phyloP scores from a whole-genome alignment of 2,797 vertebrate genomes.

The Sciaenops ocellatus region DNA sequence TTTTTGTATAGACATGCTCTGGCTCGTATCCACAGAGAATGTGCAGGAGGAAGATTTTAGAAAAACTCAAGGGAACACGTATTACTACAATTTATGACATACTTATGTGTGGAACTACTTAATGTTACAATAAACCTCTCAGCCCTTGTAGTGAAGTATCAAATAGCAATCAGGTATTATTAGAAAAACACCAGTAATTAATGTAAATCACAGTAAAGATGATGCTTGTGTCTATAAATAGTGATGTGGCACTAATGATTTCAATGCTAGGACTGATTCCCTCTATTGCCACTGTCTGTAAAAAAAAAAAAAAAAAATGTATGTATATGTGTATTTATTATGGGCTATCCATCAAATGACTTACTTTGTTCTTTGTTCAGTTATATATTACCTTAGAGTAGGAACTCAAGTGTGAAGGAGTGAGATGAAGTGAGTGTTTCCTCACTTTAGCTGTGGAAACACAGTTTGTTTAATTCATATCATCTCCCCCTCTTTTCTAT shows the following conservation, averaged over 20 bases:
- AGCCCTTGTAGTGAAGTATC: conserved; percentile 6
- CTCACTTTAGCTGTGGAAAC: neutral
- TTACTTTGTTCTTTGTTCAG: neutral
- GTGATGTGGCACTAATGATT: conserved; percentile 4
- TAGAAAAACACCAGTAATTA: neutral
- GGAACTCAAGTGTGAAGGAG: neutral
- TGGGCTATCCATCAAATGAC: neutral
- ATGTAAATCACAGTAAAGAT: conserved; percentile 21
- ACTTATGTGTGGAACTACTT: conserved; percentile 18
- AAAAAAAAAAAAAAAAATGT: conserved; percentile 14
- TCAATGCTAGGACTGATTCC: conserved; percentile 5
- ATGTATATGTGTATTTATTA: neutral
- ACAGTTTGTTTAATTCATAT: neutral
- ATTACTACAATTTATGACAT: conserved; percentile 38
- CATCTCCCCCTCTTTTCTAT: neutral
- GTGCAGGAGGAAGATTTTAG: conserved; percentile 33
- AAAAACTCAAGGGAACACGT: conserved; percentile 32
- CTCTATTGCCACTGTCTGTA: neutral
- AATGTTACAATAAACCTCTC: conserved; percentile 21
- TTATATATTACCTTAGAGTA: neutral
- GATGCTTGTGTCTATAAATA: conserved; percentile 27
- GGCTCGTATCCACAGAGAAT: conserved; percentile 35
- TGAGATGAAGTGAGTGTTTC: neutral
- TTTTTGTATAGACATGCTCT: conserved; percentile 40
- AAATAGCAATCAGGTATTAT: conserved; percentile 11